Evolutionary conservation across 2,113 vertebrate genomes (phyloP).

Genomic region (Centropus unirufus): DNA sequence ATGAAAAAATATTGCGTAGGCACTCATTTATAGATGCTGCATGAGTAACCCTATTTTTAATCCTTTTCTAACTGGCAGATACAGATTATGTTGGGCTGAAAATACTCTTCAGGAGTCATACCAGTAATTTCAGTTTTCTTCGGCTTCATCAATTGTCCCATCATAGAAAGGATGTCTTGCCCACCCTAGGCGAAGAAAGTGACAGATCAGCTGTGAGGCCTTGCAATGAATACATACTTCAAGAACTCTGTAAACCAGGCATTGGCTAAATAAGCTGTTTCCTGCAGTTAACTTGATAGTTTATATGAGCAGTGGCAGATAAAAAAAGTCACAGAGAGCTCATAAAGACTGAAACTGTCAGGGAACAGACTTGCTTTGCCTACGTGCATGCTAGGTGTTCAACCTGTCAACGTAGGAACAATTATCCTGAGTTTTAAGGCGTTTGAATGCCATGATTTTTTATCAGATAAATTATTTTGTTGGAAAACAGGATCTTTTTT

Average conservation of each 20-base stretch:
- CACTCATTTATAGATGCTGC: background rate
- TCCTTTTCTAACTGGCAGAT: background rate
- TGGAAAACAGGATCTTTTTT: background rate
- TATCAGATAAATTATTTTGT: background rate
- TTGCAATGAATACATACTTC: background rate
- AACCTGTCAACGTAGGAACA: background rate
- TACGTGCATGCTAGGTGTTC: background rate
- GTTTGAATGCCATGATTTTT: background rate
- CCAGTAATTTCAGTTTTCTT: conserved; percentile 99
- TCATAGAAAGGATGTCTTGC: conserved; percentile 98
- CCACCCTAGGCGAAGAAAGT: conserved; percentile 83
- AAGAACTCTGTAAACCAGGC: background rate
- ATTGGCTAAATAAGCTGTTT: background rate
- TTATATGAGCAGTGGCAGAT: background rate
- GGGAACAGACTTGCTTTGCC: background rate
- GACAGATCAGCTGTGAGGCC: background rate
- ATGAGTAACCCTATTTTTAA: background rate
- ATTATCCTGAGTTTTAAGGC: background rate
- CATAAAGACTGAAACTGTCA: background rate
- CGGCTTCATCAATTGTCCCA: conserved; percentile 99
- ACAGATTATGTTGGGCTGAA: background rate
- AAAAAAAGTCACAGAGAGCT: background rate
- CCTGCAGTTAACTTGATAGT: background rate
- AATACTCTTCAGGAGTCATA: conserved; percentile 45
- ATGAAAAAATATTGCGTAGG: background rate